These are phyloP conservation scores for Onychostoma macrolepis DNA, from an alignment of 2,113 vertebrate genomes.

Conservation along the genomic window DNA sequence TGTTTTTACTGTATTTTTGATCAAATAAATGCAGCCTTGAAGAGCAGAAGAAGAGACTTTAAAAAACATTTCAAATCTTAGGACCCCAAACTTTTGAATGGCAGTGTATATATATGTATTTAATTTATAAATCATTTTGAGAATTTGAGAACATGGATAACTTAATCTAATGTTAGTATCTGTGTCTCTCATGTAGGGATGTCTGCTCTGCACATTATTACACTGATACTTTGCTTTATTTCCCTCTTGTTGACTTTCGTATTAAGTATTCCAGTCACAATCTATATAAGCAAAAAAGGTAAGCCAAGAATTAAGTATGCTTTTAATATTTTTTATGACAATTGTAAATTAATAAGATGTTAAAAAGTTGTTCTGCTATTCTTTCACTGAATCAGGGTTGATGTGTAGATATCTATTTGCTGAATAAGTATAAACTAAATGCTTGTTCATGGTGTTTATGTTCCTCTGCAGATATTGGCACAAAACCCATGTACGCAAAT, in stretches of 20 bases:
- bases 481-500: background rate
- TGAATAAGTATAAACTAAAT: background rate
- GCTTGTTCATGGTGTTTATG: background rate
- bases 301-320: background rate
- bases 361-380: background rate
- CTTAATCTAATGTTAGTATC: background rate
- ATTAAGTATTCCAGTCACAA: conserved; percentile 11
- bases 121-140: background rate
- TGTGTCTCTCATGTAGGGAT: background rate
- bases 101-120: background rate
- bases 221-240: conserved; percentile 19
- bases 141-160: too few species aligned
- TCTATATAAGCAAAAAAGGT: conserved; percentile 19
- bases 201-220: conserved; percentile 9
- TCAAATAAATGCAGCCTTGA: background rate
- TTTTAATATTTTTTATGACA: background rate
- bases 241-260: conserved; percentile 9
- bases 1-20: background rate
- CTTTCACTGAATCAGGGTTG: background rate
- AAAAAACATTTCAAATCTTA: background rate
- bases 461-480: background rate
- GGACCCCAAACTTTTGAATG: background rate
- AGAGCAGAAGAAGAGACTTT: background rate
- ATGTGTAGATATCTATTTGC: background rate
- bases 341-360: background rate